Evolutionary conservation across 1,140 invertebrate species (phyloP).

Genomic region (Pectinophora gossypiella): DNA sequence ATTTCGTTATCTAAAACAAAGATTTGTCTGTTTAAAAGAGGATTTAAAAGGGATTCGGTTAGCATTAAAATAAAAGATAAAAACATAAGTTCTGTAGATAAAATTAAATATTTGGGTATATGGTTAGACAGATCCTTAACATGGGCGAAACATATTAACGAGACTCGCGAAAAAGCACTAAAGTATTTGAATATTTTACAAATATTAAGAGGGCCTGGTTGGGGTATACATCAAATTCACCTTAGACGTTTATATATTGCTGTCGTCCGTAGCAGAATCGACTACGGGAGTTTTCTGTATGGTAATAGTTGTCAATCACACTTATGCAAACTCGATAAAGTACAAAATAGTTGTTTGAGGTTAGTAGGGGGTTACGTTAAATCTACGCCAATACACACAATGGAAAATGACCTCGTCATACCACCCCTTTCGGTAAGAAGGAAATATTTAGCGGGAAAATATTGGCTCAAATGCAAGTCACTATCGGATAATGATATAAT

Average conservation of each 20-base stretch:
- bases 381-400: slow-evolving; percentile 6
- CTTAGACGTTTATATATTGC: not conserved
- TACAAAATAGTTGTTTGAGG: slow-evolving; percentile 3
- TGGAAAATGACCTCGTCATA: slow-evolving; percentile 5
- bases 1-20: slow-evolving; percentile 18
- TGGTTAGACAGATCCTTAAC: slow-evolving; percentile 1
- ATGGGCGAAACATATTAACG: not conserved
- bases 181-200: slow-evolving; percentile 2
- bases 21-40: slow-evolving; percentile 21
- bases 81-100: slow-evolving; percentile 7
- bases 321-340: slow-evolving; percentile 2
- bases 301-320: not conserved
- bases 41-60: not conserved
- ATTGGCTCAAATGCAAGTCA: slow-evolving; percentile 1
- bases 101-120: slow-evolving; percentile 14
- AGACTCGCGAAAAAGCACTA: not conserved
- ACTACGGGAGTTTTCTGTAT: slow-evolving; percentile 6
- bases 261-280: not conserved
- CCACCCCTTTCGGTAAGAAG: not conserved
- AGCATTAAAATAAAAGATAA: slow-evolving; percentile 9
- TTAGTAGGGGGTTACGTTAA: slow-evolving; percentile 4
- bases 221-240: slow-evolving; percentile 4
- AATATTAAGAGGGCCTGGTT: slow-evolving; percentile 1
- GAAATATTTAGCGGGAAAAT: slow-evolving; percentile 5
- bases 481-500: not conserved